Percentiles rank a stretch among this genome's conserved stretches.
phyloP scores from a whole-genome alignment of 2,113 vertebrate species.

The Caloenas nicobarica region DNA sequence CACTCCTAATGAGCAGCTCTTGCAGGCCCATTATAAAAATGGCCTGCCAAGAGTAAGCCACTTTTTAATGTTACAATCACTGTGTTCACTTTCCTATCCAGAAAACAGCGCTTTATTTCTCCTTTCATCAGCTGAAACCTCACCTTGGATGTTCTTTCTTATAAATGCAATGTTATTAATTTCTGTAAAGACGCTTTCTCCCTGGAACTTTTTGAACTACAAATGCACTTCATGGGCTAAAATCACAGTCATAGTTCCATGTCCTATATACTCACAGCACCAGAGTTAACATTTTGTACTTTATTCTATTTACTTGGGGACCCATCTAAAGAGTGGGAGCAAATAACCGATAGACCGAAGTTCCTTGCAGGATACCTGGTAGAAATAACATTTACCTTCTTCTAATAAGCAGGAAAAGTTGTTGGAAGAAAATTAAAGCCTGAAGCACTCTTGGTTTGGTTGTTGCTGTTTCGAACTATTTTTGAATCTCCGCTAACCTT shows the following conservation, averaged over 20 bases:
- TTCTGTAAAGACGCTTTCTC: background rate
- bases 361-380: background rate
- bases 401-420: background rate
- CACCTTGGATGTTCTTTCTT: background rate
- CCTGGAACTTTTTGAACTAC: background rate
- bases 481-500: slow-evolving; percentile 36
- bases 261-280: background rate
- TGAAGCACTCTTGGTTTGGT: background rate
- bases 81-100: background rate
- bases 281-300: background rate
- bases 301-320: background rate
- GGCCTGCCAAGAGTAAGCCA: background rate
- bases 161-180: background rate
- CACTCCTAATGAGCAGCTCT: background rate
- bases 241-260: background rate
- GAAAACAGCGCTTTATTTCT: background rate
- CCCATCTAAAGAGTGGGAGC: background rate
- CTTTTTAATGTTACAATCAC: background rate
- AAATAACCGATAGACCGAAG: background rate
- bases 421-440: slow-evolving; percentile 22
- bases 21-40: background rate
- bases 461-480: slow-evolving; percentile 29
- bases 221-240: background rate
- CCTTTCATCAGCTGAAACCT: background rate
- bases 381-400: background rate